Evolutionary conservation across 1,140 invertebrate genomes (phyloP), one percentile per base, ranked within the genome.

Genomic region (Lepidostoma basale): DNA sequence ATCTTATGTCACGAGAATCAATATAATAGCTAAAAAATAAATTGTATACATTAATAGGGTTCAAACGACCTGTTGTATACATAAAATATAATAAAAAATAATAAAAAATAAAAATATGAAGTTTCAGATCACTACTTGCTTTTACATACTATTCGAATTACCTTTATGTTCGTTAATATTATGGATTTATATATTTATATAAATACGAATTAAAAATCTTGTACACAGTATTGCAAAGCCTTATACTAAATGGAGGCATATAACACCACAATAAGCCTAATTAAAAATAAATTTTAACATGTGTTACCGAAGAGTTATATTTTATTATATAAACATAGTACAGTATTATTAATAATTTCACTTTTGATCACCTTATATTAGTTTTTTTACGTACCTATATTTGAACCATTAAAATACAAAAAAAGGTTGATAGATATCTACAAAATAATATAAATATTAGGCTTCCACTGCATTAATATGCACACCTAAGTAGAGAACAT

Each of bases 181-280:
- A 36, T 20, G 33, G 22, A 14, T 56, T 14, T 28, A 49, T 49
- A 23, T 16, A 47, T 23, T 3, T 36, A 33, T 56, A 18, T 36
- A 2, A 33, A 56, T 6, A 14, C 9, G 16, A 33, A n/a, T 30
- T 22, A 36, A 23, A 56, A 56, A 22, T 56, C n/a, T 56, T 22
- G 18, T 18, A 56, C 18, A 56, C n/a, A 36, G 45, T 30, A 56
- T 56, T 56, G 52, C 52, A 36, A 56, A 56, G 52, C 52, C 52
- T 56, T 56, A 56, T 3, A 36, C 16, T 22, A n/a, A 56, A 3
- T 22, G 52, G 28, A 56, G 52, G 52, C 52, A 36, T 20, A 36
- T 18, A 16, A 49, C 45, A 49, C 45, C 52, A 56, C 52, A 39
- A 16, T 18, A 56, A 56, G 52, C 52, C 28, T 56, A 22, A 22